These are phyloP conservation scores for Coreius guichenoti DNA, from an alignment of 2,797 vertebrate genomes.

Conservation along the genomic window DNA sequence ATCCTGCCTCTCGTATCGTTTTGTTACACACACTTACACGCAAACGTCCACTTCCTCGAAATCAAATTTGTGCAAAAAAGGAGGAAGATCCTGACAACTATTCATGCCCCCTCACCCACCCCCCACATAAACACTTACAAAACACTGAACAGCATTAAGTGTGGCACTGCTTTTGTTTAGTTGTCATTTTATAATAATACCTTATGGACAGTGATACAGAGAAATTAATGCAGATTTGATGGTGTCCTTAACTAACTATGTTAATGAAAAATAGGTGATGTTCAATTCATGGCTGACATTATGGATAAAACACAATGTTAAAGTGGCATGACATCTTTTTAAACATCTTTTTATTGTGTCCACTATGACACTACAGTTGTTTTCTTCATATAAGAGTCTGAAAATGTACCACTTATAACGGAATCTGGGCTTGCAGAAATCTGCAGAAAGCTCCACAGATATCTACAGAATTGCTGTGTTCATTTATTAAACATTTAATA, in stretches of 20 bases:
- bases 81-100: constrained; percentile 34
- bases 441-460: background rate
- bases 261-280: background rate
- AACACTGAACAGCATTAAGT: constrained; percentile 20
- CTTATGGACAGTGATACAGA: constrained; percentile 2
- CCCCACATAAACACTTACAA: constrained; percentile 13
- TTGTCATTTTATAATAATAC: constrained; percentile 11
- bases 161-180: constrained; percentile 11
- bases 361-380: background rate
- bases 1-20: constrained; percentile 77
- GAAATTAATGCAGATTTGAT: background rate
- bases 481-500: constrained; percentile 1
- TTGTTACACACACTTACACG: constrained; percentile 80
- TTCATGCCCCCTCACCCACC: background rate
- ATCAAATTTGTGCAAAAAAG: constrained; percentile 67
- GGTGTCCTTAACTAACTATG: background rate
- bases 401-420: background rate
- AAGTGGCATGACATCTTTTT: background rate
- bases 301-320: background rate
- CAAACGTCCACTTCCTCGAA: constrained; percentile 74
- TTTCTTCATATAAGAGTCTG: background rate
- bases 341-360: background rate
- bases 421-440: background rate
- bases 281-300: background rate
- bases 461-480: background rate